A percentile compares a stretch with the other conserved stretches of the same genome.
These are phyloP conservation scores for Cossypha caffra DNA, from an alignment of 2,797 vertebrate genomes.

Conservation along the genomic window DNA sequence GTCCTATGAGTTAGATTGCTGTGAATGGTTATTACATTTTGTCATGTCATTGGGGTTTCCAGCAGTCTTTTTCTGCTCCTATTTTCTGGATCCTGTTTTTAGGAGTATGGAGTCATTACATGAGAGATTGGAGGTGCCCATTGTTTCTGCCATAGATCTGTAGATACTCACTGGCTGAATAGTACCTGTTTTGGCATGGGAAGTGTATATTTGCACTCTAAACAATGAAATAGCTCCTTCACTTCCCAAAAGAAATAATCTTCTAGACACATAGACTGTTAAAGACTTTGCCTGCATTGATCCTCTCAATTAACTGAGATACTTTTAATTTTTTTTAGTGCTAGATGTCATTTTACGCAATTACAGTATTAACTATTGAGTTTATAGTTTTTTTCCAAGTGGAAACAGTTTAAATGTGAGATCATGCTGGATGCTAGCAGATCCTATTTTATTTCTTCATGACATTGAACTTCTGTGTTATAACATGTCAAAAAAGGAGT, in stretches of 20 bases:
- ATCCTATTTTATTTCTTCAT: background rate
- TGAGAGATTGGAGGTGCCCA: background rate
- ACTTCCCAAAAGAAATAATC: background rate
- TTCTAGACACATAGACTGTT: background rate
- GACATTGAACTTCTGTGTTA: background rate
- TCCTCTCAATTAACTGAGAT: background rate
- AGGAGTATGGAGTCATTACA: background rate
- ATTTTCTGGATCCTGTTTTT: background rate
- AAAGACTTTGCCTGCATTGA: background rate
- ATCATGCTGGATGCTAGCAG: fast-evolving
- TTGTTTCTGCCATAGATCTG: background rate
- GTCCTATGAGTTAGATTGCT: background rate
- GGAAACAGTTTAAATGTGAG: background rate
- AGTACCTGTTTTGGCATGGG: background rate
- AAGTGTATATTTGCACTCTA: background rate
- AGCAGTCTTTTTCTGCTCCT: background rate
- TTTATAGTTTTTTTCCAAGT: background rate
- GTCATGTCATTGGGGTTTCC: background rate
- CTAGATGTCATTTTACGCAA: background rate
- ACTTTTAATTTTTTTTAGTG: background rate
- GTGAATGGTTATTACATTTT: background rate
- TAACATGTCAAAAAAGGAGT: background rate
- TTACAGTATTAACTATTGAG: background rate
- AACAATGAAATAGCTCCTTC: background rate
- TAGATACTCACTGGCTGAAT: background rate